Evolutionary conservation across 2,888 invertebrate genomes (phyloP), one percentile per base, ranked within the genome.

Genomic region (Pseudococcus jackbeardsleyi): DNA sequence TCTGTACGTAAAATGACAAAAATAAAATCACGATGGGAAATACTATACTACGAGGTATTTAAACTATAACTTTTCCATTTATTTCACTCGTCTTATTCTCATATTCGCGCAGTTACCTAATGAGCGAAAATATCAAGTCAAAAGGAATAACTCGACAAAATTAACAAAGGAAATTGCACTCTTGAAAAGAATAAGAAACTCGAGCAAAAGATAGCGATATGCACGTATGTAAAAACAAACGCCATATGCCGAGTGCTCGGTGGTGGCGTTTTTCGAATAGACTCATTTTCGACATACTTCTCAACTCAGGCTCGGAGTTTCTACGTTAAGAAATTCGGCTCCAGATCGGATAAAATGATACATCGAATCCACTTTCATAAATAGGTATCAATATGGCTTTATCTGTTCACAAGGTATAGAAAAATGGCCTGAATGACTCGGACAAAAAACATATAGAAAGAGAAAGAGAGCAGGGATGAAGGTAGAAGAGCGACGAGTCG

Each of bases 121-220:
- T 72, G 68, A 72, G 68, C 68, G 68, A 72, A 72, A 72, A 72
- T 72, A 72, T 72, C 68, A 72, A 72, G 26, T 72, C 68, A 72
- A 72, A 72, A 72, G 68, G 68, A 72, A 72, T 72, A 72, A 26
- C 15, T 72, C 68, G 68, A 3, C 68, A 33, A 72, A 72, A 72
- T 72, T 72, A 72, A 72, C 68, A 72, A 72, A 72, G 68, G 68
- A 33, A 72, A 72, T 33, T 12, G 68, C 68, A 72, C 68, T 33
- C 68, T 72, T 33, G 59, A 72, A 72, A 59, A 72, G 26, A 72
- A 12, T 72, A 72, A 72, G 68, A 72, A 72, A 72, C 26, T 0
- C 33, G 26, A 33, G 26, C 12, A 33, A 26, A 33, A 72, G 33
- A 72, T 72, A 72, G 26, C 1, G 26, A 33, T 33, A 33, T 33